Conservation (phyloP, 2,797 vertebrate genomes). For the Parauchenoglanis ngamensis region DNA sequence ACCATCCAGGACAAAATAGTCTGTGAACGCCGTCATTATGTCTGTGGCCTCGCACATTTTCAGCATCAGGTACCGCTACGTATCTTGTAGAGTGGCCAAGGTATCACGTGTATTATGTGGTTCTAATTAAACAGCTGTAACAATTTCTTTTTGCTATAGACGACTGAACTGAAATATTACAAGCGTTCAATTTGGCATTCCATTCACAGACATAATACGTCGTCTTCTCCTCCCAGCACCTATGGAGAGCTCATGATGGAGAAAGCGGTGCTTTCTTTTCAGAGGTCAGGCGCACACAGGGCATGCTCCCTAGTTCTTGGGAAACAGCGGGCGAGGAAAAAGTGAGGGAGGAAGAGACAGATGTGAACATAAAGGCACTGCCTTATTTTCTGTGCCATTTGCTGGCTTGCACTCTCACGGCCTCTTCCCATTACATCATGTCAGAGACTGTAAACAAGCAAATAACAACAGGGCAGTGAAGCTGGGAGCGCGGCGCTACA, state of each 20-base stretch:
- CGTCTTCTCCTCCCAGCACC: constrained; percentile 70
- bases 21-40: not conserved
- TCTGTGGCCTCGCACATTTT: not conserved
- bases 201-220: constrained; percentile 92
- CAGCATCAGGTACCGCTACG: not conserved
- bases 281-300: constrained; percentile 88
- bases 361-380: constrained; percentile 69
- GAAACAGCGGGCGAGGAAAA: constrained; percentile 51
- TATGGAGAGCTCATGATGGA: constrained; percentile 95
- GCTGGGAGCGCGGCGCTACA: constrained; percentile 55
- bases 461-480: constrained; percentile 77
- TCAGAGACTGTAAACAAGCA: constrained; percentile 82
- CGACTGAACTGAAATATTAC: constrained; percentile 58
- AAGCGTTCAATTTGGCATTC: constrained; percentile 98
- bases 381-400: constrained; percentile 80
- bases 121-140: constrained; percentile 98
- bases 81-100: too few relatives aligned
- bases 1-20: not conserved
- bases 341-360: constrained; percentile 30
- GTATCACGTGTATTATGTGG: constrained; percentile 68
- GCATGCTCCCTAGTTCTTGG: constrained; percentile 76
- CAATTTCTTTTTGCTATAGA: constrained; percentile 88
- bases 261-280: constrained; percentile 93
- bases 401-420: constrained; percentile 73
- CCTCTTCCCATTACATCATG: constrained; percentile 78